Evolutionary conservation across 2,113 vertebrate species (phyloP).

Genomic region (Numida meleagris): DNA sequence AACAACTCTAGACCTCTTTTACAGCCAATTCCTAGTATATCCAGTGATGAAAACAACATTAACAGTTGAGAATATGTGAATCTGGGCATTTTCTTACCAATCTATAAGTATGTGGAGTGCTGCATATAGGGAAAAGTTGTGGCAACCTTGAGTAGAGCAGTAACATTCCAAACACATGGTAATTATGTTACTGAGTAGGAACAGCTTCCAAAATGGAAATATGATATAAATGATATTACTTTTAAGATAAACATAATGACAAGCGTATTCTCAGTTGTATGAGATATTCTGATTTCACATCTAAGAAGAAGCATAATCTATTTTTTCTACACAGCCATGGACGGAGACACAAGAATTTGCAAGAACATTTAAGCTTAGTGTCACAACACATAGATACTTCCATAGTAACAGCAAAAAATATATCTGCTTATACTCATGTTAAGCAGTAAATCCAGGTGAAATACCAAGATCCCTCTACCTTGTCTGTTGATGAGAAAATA

Average conservation of each 20-base stretch:
- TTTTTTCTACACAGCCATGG: background rate
- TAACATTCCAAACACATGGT: background rate
- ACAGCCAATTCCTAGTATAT: background rate
- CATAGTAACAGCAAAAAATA: background rate
- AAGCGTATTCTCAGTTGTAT: background rate
- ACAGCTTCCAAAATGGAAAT: background rate
- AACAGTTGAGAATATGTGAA: background rate
- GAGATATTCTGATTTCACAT: background rate
- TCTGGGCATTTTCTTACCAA: background rate
- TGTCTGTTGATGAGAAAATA: background rate
- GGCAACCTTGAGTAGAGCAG: background rate
- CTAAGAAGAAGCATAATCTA: background rate
- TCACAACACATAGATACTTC: background rate
- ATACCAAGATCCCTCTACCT: background rate
- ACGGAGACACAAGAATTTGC: background rate
- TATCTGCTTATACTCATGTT: background rate
- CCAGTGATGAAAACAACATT: background rate
- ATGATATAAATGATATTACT: background rate
- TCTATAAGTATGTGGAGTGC: background rate
- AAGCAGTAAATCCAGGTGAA: background rate
- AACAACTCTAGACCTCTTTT: background rate
- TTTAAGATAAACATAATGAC: background rate
- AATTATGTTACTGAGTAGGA: background rate
- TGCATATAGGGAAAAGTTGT: background rate
- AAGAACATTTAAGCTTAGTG: background rate